These are phyloP conservation scores for Hypolimnas misippus DNA, from an alignment of 2,888 invertebrate species.

Conservation along the genomic window DNA sequence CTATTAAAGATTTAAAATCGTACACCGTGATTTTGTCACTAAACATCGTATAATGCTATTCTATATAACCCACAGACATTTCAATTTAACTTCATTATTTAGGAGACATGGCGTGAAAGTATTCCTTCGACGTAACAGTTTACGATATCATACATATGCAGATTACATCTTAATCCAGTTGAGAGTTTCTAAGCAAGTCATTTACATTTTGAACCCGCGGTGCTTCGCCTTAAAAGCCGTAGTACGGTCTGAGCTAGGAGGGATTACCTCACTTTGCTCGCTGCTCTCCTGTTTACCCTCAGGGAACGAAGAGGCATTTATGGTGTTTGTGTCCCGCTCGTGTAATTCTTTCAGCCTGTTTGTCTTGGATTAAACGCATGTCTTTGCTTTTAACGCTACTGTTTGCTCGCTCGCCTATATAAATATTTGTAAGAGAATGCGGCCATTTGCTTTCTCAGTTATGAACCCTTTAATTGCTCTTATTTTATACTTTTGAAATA, in stretches of 20 bases:
- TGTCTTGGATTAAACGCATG: constrained; percentile 80
- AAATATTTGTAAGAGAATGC: constrained; percentile 75
- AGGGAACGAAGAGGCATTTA: constrained; percentile 61
- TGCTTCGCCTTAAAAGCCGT: constrained; percentile 67
- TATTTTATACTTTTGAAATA: constrained; percentile 74
- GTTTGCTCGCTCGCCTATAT: constrained; percentile 73
- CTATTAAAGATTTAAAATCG: not conserved
- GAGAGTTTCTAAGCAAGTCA: constrained; percentile 67
- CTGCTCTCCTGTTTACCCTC: constrained; percentile 65
- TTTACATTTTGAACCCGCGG: constrained; percentile 67
- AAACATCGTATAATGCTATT: not conserved
- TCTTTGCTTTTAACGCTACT: constrained; percentile 81
- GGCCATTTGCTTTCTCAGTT: constrained; percentile 70
- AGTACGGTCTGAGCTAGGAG: constrained; percentile 54
- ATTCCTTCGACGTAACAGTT: constrained; percentile 46
- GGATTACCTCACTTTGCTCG: constrained; percentile 74
- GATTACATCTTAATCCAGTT: constrained; percentile 64
- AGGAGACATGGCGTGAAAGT: constrained; percentile 29
- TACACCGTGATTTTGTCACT: not conserved
- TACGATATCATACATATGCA: constrained; percentile 63
- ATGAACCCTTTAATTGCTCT: constrained; percentile 77
- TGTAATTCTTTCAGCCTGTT: constrained; percentile 78
- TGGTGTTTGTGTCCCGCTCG: constrained; percentile 72
- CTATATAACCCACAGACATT: not conserved
- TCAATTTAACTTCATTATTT: constrained; percentile 16